Evolutionary conservation across 64 coral and sea anemone species (phyloP).

Genomic region (Montipora efflorescens): DNA sequence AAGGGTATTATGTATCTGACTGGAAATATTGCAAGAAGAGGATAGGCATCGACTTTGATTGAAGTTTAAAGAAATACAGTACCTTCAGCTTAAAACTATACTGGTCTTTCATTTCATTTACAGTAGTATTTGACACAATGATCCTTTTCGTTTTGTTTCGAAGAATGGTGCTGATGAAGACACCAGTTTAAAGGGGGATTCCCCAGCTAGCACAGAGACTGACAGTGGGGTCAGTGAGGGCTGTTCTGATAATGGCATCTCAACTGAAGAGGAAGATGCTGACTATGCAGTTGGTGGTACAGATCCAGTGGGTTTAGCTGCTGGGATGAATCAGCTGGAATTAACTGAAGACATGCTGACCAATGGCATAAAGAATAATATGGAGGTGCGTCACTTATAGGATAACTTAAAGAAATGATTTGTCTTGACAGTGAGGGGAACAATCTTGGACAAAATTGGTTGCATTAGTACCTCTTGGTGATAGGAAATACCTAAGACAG

Average conservation of each 20-base stretch:
- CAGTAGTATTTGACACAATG: too few species aligned
- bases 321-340: not conserved
- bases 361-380: not conserved
- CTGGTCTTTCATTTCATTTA: too few species aligned
- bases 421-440: too few species aligned
- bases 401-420: not conserved
- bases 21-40: too few species aligned
- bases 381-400: not conserved
- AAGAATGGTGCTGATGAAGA: constrained; percentile 82
- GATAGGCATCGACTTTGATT: too few species aligned
- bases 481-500: too few species aligned
- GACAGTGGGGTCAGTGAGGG: constrained; percentile 89
- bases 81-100: too few species aligned
- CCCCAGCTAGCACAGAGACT: constrained; percentile 76
- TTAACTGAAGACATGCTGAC: constrained; percentile 27
- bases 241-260: constrained; percentile 81
- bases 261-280: constrained; percentile 77
- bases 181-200: constrained; percentile 79
- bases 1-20: too few species aligned
- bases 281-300: constrained; percentile 2
- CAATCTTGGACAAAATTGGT: too few species aligned
- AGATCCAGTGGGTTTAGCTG: not conserved
- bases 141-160: not conserved
- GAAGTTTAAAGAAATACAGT: too few species aligned
- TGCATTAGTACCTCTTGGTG: too few species aligned